phyloP scores from a whole-genome alignment of 2,113 vertebrate genomes.

The Carassius carassius region DNA sequence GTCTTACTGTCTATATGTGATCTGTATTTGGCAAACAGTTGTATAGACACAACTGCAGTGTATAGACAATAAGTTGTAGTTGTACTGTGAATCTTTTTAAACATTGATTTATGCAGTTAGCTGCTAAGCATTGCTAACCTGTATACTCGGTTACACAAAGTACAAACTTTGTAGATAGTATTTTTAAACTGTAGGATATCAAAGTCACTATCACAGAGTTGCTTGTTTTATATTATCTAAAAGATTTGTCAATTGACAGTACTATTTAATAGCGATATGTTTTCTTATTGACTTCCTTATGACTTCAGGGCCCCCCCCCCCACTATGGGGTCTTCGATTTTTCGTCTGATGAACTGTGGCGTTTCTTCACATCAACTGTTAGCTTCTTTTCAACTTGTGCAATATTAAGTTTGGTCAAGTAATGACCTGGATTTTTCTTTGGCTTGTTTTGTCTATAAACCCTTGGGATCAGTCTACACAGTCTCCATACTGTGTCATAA shows the following conservation, averaged over 20 bases:
- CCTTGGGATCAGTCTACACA: conserved; percentile 13
- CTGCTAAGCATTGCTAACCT: conserved; percentile 23
- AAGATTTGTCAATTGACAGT: conserved; percentile 10
- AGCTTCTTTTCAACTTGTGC: not conserved
- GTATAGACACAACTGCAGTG: not conserved
- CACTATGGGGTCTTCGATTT: not conserved
- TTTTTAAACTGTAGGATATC: not conserved
- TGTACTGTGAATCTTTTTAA: not conserved
- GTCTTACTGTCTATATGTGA: not conserved
- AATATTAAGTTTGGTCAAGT: conserved; percentile 24
- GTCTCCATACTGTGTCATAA: not conserved
- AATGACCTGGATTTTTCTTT: conserved; percentile 14
- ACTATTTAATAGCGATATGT: conserved; percentile 10
- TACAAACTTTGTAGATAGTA: not conserved
- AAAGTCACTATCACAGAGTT: not conserved
- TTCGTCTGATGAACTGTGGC: conserved; percentile 4
- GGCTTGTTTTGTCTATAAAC: conserved; percentile 12
- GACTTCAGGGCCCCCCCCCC: not conserved
- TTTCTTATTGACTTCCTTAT: conserved; percentile 5
- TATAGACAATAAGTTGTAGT: not conserved
- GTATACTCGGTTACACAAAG: not conserved
- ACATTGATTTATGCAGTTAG: not conserved
- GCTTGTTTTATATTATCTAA: conserved; percentile 4
- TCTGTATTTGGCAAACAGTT: not conserved
- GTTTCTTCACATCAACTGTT: not conserved